A percentile compares a stretch with the other conserved stretches of the same genome.
Evolutionary conservation across 2,888 invertebrate species (phyloP).

Genomic region (Dynastes tityus): DNA sequence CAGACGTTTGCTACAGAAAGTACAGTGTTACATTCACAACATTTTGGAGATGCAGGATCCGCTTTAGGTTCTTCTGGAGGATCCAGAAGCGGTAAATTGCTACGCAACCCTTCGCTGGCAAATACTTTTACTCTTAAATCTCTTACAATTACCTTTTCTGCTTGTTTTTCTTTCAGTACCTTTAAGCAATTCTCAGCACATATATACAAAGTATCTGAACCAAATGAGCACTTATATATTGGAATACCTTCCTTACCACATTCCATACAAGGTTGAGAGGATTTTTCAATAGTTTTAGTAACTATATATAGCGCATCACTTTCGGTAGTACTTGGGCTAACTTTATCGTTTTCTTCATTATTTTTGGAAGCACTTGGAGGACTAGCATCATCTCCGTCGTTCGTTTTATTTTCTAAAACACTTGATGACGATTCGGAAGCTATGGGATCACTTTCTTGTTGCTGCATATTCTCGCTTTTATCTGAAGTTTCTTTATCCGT

Average conservation of each 20-base stretch:
- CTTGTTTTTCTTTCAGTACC: slow-evolving; percentile 68
- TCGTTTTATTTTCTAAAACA: slow-evolving; percentile 57
- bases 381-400: slow-evolving; percentile 59
- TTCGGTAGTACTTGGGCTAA: slow-evolving; percentile 41
- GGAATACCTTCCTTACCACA: slow-evolving; percentile 62
- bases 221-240: slow-evolving; percentile 64
- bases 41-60: slow-evolving; percentile 58
- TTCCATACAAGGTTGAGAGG: slow-evolving; percentile 45
- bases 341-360: slow-evolving; percentile 28
- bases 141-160: slow-evolving; percentile 66
- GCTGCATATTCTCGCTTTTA: slow-evolving; percentile 45
- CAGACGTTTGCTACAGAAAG: slow-evolving; percentile 72
- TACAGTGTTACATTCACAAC: slow-evolving; percentile 72
- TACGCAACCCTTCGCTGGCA: slow-evolving; percentile 56
- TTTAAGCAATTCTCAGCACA: slow-evolving; percentile 77
- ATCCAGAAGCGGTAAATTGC: slow-evolving; percentile 50
- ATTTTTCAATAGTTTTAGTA: slow-evolving; percentile 57
- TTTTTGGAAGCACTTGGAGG: slow-evolving; percentile 37
- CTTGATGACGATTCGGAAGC: slow-evolving; percentile 47
- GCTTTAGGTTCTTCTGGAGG: slow-evolving; percentile 7
- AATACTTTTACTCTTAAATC: slow-evolving; percentile 66
- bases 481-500: slow-evolving; percentile 43
- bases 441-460: slow-evolving; percentile 46
- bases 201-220: slow-evolving; percentile 71
- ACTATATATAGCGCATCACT: slow-evolving; percentile 62